Evolutionary conservation across 2,113 vertebrate species (phyloP).

Genomic region (Canis aureus): DNA sequence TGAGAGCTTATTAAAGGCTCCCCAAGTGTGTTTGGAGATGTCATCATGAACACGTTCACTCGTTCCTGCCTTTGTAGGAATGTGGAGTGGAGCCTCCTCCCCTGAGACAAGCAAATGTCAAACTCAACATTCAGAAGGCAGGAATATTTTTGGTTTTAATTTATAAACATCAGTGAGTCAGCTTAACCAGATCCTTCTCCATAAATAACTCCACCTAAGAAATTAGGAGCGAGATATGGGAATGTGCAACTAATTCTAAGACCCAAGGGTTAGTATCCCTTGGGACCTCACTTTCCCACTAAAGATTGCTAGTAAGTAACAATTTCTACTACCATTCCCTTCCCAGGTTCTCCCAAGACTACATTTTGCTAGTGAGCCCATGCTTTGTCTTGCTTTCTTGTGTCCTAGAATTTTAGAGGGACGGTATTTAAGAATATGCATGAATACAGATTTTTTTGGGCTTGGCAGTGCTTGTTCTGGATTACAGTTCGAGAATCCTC

Average conservation of each 20-base stretch:
- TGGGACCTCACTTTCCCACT: constrained; percentile 1
- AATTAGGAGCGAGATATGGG: constrained; percentile 58
- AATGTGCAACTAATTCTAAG: constrained; percentile 53
- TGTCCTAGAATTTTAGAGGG: constrained; percentile 8
- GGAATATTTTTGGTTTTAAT: constrained; percentile 56
- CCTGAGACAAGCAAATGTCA: constrained; percentile 33
- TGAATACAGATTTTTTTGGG: constrained; percentile 1
- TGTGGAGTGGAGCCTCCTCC: neutral
- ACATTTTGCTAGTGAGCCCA: constrained; percentile 31
- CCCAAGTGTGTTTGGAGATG: neutral
- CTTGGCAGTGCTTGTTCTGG: neutral
- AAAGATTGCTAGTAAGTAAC: neutral
- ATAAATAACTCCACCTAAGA: constrained; percentile 66
- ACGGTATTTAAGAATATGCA: neutral
- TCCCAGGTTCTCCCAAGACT: neutral
- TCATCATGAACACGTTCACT: neutral
- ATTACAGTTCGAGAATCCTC: neutral
- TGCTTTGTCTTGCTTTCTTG: neutral
- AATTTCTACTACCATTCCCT: neutral
- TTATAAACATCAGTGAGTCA: constrained; percentile 75
- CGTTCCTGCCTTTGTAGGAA: neutral
- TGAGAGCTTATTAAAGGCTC: neutral
- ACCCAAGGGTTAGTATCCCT: constrained; percentile 17
- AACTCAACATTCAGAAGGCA: constrained; percentile 58
- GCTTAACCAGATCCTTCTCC: constrained; percentile 55